These are phyloP conservation scores for Lytechinus pictus DNA, from an alignment of 35 echinoderm and acorn worm species.

Conservation along the genomic window DNA sequence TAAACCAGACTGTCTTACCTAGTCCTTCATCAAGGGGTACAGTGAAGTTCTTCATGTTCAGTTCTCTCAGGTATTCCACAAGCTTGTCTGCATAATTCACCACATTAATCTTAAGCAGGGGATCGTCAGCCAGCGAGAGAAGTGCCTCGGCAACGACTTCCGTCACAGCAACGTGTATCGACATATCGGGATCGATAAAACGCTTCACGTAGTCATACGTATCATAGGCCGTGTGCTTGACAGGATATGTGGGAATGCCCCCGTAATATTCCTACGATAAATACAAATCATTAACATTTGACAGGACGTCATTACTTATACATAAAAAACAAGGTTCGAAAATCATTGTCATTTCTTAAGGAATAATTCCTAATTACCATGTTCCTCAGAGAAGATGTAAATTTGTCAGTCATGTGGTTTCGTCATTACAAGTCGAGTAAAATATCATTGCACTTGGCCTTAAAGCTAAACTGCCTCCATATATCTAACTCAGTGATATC, in stretches of 20 bases:
- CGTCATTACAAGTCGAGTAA: too few relatives aligned
- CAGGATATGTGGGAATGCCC: conserved; percentile 66
- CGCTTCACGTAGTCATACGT: conserved; percentile 55
- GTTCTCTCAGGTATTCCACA: conserved; percentile 49
- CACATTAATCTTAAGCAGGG: conserved; percentile 58
- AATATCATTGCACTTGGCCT: too few relatives aligned
- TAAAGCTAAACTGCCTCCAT: too few relatives aligned
- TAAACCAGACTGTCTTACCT: background rate
- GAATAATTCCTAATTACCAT: too few relatives aligned
- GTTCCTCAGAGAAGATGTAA: too few relatives aligned
- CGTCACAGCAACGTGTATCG: conserved; percentile 64
- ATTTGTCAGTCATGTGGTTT: too few relatives aligned
- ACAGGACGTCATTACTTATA: too few relatives aligned
- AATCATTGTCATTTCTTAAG: too few relatives aligned
- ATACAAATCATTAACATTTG: too few relatives aligned
- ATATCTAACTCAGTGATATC: too few relatives aligned
- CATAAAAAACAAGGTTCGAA: too few relatives aligned
- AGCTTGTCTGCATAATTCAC: conserved; percentile 65
- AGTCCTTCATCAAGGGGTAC: background rate
- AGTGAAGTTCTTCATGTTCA: background rate
- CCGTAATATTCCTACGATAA: conserved; percentile 30
- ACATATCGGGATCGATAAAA: conserved; percentile 57
- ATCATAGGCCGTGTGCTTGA: conserved; percentile 65
- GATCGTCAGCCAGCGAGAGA: conserved; percentile 59
- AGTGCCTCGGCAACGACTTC: conserved; percentile 62